Evolutionary conservation across 2,113 vertebrate genomes (phyloP), one percentile per base, ranked within the genome.

Genomic region (Odontesthes bonariensis): DNA sequence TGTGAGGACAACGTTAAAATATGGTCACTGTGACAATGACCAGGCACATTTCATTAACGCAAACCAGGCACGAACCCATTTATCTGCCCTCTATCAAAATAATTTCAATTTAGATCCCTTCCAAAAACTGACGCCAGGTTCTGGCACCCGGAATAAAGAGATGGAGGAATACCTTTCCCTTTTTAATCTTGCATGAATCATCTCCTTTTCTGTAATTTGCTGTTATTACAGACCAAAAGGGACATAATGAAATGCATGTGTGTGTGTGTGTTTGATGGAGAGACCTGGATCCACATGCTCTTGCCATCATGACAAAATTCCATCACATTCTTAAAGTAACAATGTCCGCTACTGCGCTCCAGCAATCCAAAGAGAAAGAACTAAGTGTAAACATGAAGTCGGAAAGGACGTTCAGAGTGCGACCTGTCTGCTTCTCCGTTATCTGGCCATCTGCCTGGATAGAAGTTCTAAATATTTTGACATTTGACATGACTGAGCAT

Each of bases 401-500:
- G 65, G 78, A 88, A 82, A 83, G 77, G 69, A 78, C 27, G 4
- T 58, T 70, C 17, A 77, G 38, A 71, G 68, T 38, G 54, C 7
- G 31, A 86, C 76, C 81, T 73, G 79, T 90, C 86, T 70, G 35
- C 65, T 59, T 71, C 61, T 72, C 83, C 72, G 70, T 78, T 79
- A 82, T 87, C 85, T 93, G 92, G 88, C 91, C 83, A 84, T 70
- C 49, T 63, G 90, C 89, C 89, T 87, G 83, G 79, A 82, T 55
- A 47, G 69, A 85, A 81, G 65, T 73, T 86, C 84, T 89, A 95
- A 95, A 95, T 95, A 93, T 95, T 95, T 89, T 93, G 93, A 93
- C 93, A 93, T 66, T 75, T 65, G 68, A 91, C 82, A 87, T 93
- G 88, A 94, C 87, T 66, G 86, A 94, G 76, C 46, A 4, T 83